Conservation (phyloP, 2,113 vertebrate species). For the Trinectes maculatus region DNA sequence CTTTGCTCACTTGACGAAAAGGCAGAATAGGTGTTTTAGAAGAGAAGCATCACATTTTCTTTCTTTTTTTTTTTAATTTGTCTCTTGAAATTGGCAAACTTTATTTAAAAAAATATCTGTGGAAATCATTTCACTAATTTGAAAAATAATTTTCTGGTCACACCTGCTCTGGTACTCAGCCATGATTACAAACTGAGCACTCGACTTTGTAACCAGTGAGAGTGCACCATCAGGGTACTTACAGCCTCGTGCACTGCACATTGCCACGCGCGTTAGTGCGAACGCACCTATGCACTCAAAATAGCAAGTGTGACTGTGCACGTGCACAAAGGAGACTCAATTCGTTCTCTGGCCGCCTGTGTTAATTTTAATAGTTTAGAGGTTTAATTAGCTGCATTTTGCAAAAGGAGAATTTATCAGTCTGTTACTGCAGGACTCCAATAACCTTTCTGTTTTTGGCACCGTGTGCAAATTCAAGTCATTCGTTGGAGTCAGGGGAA, state of each 20-base stretch:
- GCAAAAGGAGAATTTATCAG: conserved; percentile 13
- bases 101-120: no score
- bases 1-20: no score
- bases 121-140: no score
- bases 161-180: no score
- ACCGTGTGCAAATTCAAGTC: conserved; percentile 32
- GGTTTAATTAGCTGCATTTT: conserved; percentile 58
- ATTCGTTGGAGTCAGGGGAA: conserved; percentile 29
- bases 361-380: conserved; percentile 30
- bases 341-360: conserved; percentile 30
- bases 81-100: no score
- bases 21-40: no score
- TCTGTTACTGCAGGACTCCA: conserved; percentile 50
- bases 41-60: no score
- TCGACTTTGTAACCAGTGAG: background rate
- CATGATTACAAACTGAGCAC: no score
- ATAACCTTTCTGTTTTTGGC: conserved; percentile 49
- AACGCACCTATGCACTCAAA: background rate
- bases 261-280: background rate
- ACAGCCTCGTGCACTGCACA: background rate
- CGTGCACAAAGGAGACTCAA: background rate
- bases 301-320: background rate
- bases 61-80: background rate
- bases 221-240: background rate
- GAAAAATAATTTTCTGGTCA: no score